Base-by-base conservation (phyloP, 2,113 vertebrate species). In the Alethe diademata region DNA sequence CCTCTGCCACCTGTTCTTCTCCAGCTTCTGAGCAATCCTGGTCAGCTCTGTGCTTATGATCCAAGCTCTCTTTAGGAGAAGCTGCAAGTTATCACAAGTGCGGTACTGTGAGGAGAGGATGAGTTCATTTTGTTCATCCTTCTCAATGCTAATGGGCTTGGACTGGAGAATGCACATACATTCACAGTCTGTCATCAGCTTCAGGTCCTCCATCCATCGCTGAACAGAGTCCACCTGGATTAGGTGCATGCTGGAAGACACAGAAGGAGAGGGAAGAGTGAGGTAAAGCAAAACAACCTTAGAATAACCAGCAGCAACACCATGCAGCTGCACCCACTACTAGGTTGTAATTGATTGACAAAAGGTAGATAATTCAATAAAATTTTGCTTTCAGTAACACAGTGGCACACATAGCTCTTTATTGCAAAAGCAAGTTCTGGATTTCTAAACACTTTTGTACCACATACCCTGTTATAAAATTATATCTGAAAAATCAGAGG, bases 91-190 rank as follows among this genome's bases (percentile, higher is more conserved):
- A 93, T 98, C 98, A 57, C 98, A 96, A 0, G 98, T 96, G 69
- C 97, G 96, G 5, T 98, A 94, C 35, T 98, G 97, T 0, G 98
- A 97, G 3, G 98, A 97, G 86, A 99, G 96, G 40, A 99, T 98
- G 67, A 99, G 98, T 93, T 99, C 99, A 2, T 98, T 97, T 62
- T 98, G 98, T 8, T 97, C 91, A 6, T 99, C 99, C 43, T 99
- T 99, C 62, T 99, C 99, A 47, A 97, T 93, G 31, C 98, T 99
- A 87, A 99, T 99, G 91, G 99, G 99, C 88, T 99, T 99, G 13
- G 99, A 99, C 97, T 99, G 99, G 50, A 99, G 98, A 74, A 99
- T 98, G 28, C 99, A 99, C 99, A 99, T 99, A 42, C 99, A 99
- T 94, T 99, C 99, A 38, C 99, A 99, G 96, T 99, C 99, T 0